Conservation (phyloP, 2,888 invertebrate genomes). For the Cephus runcator region DNA sequence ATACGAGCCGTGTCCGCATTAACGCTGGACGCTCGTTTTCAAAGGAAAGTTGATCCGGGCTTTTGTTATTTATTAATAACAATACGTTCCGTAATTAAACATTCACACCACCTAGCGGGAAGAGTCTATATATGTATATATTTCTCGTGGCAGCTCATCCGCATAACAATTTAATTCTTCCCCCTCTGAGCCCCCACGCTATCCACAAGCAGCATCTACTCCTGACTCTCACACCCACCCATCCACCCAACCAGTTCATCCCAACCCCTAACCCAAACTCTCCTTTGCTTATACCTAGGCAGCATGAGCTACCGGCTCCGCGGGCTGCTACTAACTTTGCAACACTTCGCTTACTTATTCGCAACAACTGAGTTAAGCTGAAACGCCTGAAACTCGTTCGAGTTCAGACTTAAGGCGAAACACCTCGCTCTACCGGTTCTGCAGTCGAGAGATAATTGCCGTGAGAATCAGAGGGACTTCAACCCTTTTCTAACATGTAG, state of each 20-base stretch:
- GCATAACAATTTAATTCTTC: constrained; percentile 64
- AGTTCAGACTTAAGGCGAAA: constrained; percentile 48
- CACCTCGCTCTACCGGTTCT: constrained; percentile 48
- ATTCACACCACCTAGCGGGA: constrained; percentile 52
- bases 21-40: neutral
- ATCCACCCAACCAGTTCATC: neutral
- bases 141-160: constrained; percentile 55
- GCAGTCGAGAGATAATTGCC: constrained; percentile 52
- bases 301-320: too few relatives aligned
- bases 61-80: constrained; percentile 46
- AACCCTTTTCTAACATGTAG: constrained; percentile 15
- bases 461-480: constrained; percentile 24
- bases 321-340: constrained; percentile 49
- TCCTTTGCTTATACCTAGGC: too few relatives aligned
- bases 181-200: neutral
- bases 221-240: neutral
- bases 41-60: too few relatives aligned
- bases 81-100: constrained; percentile 54
- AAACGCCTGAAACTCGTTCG: constrained; percentile 48
- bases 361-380: constrained; percentile 61
- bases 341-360: constrained; percentile 65
- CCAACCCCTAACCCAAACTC: too few relatives aligned
- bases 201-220: neutral
- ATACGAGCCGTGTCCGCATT: too few relatives aligned
- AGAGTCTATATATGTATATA: constrained; percentile 42